A percentile compares a stretch with the other conserved stretches of the same genome.
Conservation (phyloP, 2,888 invertebrate genomes). For the Belgica antarctica region DNA sequence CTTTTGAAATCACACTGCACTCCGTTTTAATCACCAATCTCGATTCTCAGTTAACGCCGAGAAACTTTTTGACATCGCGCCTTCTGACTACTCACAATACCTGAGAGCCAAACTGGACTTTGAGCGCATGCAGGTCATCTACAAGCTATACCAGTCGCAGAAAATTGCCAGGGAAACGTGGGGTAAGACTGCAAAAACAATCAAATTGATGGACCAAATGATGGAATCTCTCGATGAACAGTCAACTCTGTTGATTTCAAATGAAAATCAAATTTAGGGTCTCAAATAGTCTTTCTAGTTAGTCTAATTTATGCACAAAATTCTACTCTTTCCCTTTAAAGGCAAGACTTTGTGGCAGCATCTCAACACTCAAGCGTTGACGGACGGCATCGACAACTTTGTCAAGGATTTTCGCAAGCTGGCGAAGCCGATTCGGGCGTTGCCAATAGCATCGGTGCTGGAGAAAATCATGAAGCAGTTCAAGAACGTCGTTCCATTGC, state of each 20-base stretch:
- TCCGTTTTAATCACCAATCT: too few species aligned
- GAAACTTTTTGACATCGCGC: constrained; percentile 80
- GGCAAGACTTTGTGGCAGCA: constrained; percentile 85
- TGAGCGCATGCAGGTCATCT: constrained; percentile 67
- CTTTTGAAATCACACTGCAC: too few species aligned
- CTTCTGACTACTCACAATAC: constrained; percentile 79
- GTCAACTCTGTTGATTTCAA: too few species aligned
- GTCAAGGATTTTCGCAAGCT: constrained; percentile 75
- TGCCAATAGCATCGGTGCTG: constrained; percentile 66
- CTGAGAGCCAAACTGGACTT: constrained; percentile 63
- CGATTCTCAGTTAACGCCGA: constrained; percentile 74
- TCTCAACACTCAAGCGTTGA: constrained; percentile 77
- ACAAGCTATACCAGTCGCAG: constrained; percentile 75
- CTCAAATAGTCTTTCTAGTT: too few species aligned
- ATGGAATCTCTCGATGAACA: too few species aligned
- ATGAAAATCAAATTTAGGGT: too few species aligned
- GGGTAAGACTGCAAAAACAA: too few species aligned
- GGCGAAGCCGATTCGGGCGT: constrained; percentile 61
- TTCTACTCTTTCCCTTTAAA: too few species aligned
- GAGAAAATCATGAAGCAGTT: constrained; percentile 87
- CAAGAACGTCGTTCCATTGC: constrained; percentile 80
- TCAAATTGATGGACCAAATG: too few species aligned
- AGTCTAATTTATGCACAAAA: too few species aligned
- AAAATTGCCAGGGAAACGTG: constrained; percentile 74
- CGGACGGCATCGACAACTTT: constrained; percentile 83